Base-by-base conservation (phyloP, 2,797 vertebrate species). In the Phrynocephalus guinanensis region DNA sequence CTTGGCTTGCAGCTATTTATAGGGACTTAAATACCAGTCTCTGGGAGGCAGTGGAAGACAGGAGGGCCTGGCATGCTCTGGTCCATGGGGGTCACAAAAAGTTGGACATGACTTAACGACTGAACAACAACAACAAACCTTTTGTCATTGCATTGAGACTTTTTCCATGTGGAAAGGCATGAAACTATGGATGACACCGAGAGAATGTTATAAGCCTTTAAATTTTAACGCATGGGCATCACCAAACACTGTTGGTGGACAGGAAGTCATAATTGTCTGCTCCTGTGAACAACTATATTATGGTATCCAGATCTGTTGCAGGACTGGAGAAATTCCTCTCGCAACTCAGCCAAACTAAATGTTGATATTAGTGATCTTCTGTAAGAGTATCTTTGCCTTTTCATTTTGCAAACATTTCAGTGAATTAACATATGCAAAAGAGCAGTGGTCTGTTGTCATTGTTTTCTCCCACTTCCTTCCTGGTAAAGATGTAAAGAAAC, bases 401-500 rank as follows among this genome's bases (percentile, higher is more conserved):
- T 85, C n/a, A 6, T 3, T 68, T 88, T 85, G 63, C 87, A 82
- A 50, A 56, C 71, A 76, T 60, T 84, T 88, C 79, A 88, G 76
- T 85, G 87, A 88, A 88, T 82, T 81, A 68, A 88, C 63, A 85
- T 82, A 88, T 88, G 79, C 83, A 88, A 88, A 85, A 85, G 30
- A 81, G 44, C 13, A 81, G 7, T 88, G 22, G 44, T 11, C n/a
- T 77, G 38, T 48, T 26, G 11, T 33, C 24, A 7, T 79, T 2
- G 38, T 67, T 50, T 4, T 50, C 11, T 56, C 33, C 70, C 44
- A 24, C 38, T 18, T 3, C 3, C 5, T 71, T 79, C 50, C 66
- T 8, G 28, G 52, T 79, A 28, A 79, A 56, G 16, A 79, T 76
- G 28, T n/a, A n/a, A n/a, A n/a, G n/a, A n/a, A 15, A 33, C 70